phyloP scores from a whole-genome alignment of 2,113 vertebrate species.

The Parotia lawesii region DNA sequence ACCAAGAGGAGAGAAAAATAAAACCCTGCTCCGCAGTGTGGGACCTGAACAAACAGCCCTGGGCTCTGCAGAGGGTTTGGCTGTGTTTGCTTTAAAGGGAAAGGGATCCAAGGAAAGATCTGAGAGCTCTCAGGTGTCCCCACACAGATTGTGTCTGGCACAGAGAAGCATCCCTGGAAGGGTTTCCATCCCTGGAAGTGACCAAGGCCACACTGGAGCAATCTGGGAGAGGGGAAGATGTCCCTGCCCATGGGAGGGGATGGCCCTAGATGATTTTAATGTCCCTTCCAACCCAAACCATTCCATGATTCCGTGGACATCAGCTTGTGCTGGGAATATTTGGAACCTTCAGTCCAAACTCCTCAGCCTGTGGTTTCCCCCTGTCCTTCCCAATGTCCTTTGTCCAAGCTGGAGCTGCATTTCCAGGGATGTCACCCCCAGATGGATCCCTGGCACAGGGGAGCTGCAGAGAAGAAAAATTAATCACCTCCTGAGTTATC shows the following conservation, averaged over 20 bases:
- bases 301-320: neutral
- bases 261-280: neutral
- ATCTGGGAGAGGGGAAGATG: neutral
- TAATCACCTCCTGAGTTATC: rapidly evolving
- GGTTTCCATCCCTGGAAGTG: neutral
- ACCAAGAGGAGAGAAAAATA: neutral
- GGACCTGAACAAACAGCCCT: neutral
- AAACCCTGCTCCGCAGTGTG: neutral
- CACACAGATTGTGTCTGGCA: neutral
- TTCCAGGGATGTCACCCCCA: too few species aligned
- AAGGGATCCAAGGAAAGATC: neutral
- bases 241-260: neutral
- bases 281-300: neutral
- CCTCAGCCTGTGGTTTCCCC: neutral
- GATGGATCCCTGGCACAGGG: neutral
- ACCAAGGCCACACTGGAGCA: neutral
- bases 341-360: neutral
- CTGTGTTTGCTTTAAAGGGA: neutral
- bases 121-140: neutral
- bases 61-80: neutral
- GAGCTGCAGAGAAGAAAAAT: neutral
- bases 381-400: neutral
- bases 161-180: too few species aligned
- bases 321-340: neutral
- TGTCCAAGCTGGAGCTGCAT: too few species aligned